phyloP scores from a whole-genome alignment of 2,113 vertebrate species.

The Colius striatus region DNA sequence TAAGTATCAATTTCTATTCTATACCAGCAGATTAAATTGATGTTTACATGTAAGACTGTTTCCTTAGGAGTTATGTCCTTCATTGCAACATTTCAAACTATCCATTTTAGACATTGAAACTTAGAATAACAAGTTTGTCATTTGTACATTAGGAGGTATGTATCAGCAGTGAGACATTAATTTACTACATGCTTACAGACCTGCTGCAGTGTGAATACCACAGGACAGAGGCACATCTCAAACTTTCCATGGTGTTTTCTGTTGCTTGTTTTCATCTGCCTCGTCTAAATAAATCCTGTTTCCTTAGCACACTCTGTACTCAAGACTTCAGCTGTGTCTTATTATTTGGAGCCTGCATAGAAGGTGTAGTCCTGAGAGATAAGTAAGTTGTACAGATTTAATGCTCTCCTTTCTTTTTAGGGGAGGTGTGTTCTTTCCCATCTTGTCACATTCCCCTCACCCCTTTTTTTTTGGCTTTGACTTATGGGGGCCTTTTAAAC shows the following conservation, averaged over 20 bases:
- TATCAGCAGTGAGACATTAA: not conserved
- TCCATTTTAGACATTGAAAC: not conserved
- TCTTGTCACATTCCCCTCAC: not conserved
- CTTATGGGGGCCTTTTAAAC: not conserved
- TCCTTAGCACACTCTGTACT: conserved; percentile 48
- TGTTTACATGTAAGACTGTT: not conserved
- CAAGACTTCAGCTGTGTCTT: conserved; percentile 95
- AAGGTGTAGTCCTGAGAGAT: conserved; percentile 94
- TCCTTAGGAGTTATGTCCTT: not conserved
- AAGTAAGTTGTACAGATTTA: conserved; percentile 81
- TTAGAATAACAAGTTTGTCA: not conserved
- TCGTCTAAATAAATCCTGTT: not conserved
- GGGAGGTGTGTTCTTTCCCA: not conserved
- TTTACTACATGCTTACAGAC: not conserved
- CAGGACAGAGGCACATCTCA: not conserved
- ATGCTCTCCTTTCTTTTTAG: not conserved
- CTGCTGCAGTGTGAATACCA: not conserved
- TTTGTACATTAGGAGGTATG: not conserved
- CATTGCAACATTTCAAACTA: not conserved
- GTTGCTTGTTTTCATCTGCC: not conserved
- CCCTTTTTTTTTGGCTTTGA: accelerated
- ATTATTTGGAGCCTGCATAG: conserved; percentile 94
- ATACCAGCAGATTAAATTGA: not conserved
- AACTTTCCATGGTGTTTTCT: not conserved
- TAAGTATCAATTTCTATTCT: not conserved